These are phyloP conservation scores for Coenobita brevimanus DNA, from an alignment of 1,140 invertebrate species.

Conservation along the genomic window DNA sequence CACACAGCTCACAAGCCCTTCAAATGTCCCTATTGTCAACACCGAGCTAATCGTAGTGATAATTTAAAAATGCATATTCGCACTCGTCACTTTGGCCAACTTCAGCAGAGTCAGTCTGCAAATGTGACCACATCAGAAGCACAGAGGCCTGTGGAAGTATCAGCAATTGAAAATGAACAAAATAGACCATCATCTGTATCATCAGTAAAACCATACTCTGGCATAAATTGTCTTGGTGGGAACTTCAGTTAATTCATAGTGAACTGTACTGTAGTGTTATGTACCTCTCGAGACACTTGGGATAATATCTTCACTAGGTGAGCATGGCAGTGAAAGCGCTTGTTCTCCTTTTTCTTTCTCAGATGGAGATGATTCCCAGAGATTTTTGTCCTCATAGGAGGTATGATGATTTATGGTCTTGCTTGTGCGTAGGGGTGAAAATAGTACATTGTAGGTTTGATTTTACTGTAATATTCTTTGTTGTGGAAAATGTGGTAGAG, in stretches of 20 bases:
- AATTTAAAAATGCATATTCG: slow-evolving; percentile 66
- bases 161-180: not conserved
- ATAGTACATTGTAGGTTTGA: too few relatives aligned
- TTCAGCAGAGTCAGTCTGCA: not conserved
- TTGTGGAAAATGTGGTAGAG: too few relatives aligned
- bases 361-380: too few relatives aligned
- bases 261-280: too few relatives aligned
- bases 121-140: not conserved
- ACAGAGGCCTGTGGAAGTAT: slow-evolving; percentile 11
- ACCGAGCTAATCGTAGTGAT: slow-evolving; percentile 70
- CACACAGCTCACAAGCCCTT: slow-evolving; percentile 74
- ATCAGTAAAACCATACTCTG: not conserved
- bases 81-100: slow-evolving; percentile 17
- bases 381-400: too few relatives aligned
- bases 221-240: not conserved
- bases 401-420: too few relatives aligned
- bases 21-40: slow-evolving; percentile 72
- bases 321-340: too few relatives aligned
- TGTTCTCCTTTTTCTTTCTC: too few relatives aligned
- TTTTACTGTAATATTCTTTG: too few relatives aligned
- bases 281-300: too few relatives aligned
- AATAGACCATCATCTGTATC: not conserved
- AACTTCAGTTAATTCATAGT: not conserved
- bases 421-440: too few relatives aligned
- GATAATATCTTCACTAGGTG: too few relatives aligned